Percentiles rank a stretch among this genome's conserved stretches.
Conservation (phyloP, 2,113 vertebrate genomes). For the Heterocephalus glaber region DNA sequence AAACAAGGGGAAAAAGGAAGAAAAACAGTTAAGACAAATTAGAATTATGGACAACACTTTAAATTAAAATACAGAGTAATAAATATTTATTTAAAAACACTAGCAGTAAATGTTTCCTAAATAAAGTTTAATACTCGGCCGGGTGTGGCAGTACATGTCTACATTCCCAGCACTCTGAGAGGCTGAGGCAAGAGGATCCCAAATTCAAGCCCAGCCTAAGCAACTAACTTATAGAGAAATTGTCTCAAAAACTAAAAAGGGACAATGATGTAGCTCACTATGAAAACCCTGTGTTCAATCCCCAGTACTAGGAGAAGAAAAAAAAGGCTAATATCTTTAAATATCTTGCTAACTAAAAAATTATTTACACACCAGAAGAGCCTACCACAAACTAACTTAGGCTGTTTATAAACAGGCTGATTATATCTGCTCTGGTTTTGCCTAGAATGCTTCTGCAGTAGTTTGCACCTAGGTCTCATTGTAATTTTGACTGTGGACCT, state of each 20-base stretch:
- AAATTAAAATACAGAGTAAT: slow-evolving; percentile 60
- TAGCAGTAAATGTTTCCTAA: background rate
- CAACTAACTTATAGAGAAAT: background rate
- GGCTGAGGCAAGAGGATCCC: background rate
- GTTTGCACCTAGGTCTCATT: background rate
- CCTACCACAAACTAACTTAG: background rate
- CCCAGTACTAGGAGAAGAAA: background rate
- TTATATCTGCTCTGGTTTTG: background rate
- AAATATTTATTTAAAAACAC: slow-evolving; percentile 15
- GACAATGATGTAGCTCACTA: background rate
- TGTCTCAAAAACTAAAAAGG: background rate
- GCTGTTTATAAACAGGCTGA: background rate
- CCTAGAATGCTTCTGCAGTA: background rate
- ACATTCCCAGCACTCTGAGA: background rate
- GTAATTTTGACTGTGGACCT: background rate
- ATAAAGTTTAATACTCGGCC: background rate
- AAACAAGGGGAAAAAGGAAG: background rate
- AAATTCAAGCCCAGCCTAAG: background rate
- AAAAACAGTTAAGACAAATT: slow-evolving; percentile 42
- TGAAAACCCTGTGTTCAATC: background rate
- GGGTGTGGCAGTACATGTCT: background rate
- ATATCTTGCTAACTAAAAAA: slow-evolving; percentile 35
- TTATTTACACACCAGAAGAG: background rate
- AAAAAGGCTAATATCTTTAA: background rate
- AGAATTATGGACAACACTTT: background rate